These are phyloP conservation scores for Drosophila oshimai DNA, from an alignment of 1,140 invertebrate genomes.

Conservation along the genomic window DNA sequence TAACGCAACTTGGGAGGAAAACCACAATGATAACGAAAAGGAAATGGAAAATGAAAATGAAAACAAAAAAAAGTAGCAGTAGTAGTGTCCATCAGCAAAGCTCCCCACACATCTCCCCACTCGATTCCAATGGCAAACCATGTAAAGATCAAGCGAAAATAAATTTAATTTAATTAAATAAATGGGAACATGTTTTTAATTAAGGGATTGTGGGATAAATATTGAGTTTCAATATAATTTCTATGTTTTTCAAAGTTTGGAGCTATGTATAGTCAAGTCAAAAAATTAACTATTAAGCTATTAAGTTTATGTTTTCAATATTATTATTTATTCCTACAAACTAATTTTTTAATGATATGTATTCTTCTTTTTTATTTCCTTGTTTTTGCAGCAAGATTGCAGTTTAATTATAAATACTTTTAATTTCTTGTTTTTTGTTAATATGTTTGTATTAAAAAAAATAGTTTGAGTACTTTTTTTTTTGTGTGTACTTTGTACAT, in stretches of 20 bases:
- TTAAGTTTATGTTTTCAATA: too few species aligned
- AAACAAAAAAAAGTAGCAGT: conserved; percentile 54
- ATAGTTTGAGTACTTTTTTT: neutral
- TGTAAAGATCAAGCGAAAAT: conserved; percentile 68
- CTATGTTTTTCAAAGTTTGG: too few species aligned
- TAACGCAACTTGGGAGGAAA: neutral
- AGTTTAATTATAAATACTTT: too few species aligned
- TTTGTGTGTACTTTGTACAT: neutral
- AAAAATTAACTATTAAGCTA: too few species aligned
- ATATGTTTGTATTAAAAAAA: too few species aligned
- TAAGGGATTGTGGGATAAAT: neutral
- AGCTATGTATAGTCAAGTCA: too few species aligned
- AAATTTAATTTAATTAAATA: conserved; percentile 68
- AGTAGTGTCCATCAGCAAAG: conserved; percentile 67
- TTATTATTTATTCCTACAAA: too few species aligned
- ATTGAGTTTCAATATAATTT: neutral
- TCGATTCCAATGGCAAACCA: conserved; percentile 51
- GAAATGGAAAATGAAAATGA: conserved; percentile 1
- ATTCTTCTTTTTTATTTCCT: too few species aligned
- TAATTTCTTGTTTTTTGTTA: too few species aligned
- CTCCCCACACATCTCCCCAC: conserved; percentile 34
- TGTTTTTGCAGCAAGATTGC: too few species aligned
- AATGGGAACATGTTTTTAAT: neutral
- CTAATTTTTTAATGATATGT: too few species aligned
- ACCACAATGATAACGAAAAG: neutral